Conservation (phyloP, 2,797 vertebrate genomes). For the Centroberyx gerrardi region DNA sequence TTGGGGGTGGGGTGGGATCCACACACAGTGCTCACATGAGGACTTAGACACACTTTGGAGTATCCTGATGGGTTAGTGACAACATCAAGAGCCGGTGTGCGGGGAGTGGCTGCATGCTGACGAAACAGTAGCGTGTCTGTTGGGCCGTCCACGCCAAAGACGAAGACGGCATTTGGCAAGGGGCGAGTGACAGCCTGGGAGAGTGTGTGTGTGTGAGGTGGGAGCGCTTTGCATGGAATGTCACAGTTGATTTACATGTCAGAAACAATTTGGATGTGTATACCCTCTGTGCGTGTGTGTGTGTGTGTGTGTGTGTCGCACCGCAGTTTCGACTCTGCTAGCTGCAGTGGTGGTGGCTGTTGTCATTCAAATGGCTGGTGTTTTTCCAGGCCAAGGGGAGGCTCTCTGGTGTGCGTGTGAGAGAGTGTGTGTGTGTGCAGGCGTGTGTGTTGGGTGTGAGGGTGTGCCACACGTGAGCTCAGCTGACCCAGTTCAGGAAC, state of each 20-base stretch:
- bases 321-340: not conserved
- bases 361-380: conserved; percentile 52
- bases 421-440: conserved; percentile 22
- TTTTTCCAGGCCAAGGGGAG: conserved; percentile 65
- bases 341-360: conserved; percentile 30
- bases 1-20: conserved; percentile 18
- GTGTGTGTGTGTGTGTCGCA: not conserved
- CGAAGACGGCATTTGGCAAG: conserved; percentile 7
- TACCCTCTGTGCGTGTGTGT: conserved; percentile 16
- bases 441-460: conserved; percentile 34
- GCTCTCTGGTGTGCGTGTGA: conserved; percentile 47
- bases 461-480: conserved; percentile 67
- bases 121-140: conserved; percentile 29
- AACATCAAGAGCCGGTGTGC: not conserved
- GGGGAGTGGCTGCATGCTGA: not conserved
- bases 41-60: conserved; percentile 39
- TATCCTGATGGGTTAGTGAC: conserved; percentile 34
- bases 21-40: not conserved
- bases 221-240: conserved; percentile 53
- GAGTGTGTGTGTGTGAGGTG: conserved; percentile 34
- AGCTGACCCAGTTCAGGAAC: conserved; percentile 74
- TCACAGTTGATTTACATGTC: conserved; percentile 63
- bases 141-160: conserved; percentile 8
- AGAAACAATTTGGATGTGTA: conserved; percentile 46
- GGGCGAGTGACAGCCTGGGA: conserved; percentile 20